phyloP scores from a whole-genome alignment of 1,140 invertebrate genomes.

The Pinna nobilis region DNA sequence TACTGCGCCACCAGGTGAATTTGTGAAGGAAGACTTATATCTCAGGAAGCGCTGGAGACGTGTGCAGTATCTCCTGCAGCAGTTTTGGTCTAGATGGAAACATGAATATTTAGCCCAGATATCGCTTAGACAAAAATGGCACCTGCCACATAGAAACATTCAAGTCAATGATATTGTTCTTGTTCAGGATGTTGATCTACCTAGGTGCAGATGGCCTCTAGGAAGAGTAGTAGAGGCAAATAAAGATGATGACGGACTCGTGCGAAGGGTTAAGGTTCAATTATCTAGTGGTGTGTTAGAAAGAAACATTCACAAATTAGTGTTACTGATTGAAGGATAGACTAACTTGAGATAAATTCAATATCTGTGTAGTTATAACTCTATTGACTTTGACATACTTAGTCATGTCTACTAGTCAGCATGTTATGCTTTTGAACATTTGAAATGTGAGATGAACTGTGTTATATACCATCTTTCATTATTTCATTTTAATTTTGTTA shows the following conservation, averaged over 20 bases:
- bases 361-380: too few species aligned
- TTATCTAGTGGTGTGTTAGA: background rate
- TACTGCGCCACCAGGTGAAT: slow-evolving; percentile 41
- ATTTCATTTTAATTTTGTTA: too few species aligned
- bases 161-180: slow-evolving; percentile 48
- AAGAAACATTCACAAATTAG: slow-evolving; percentile 34
- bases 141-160: slow-evolving; percentile 31
- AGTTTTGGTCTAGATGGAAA: slow-evolving; percentile 50
- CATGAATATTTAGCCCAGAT: slow-evolving; percentile 28
- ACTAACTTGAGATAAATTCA: too few species aligned
- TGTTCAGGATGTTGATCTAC: slow-evolving; percentile 29
- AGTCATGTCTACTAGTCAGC: too few species aligned
- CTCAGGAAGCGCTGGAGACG: slow-evolving; percentile 46
- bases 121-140: slow-evolving; percentile 41
- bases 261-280: slow-evolving; percentile 42
- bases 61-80: slow-evolving; percentile 40
- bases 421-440: too few species aligned
- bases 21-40: slow-evolving; percentile 39
- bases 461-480: too few species aligned
- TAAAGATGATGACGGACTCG: slow-evolving; percentile 44
- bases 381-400: too few species aligned
- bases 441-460: too few species aligned
- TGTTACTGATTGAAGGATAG: slow-evolving; percentile 23
- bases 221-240: slow-evolving; percentile 40
- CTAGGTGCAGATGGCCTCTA: slow-evolving; percentile 29